Percentiles rank a stretch among this genome's conserved stretches.
Evolutionary conservation across 2,888 invertebrate genomes (phyloP).

Genomic region (Ormia ochracea): DNA sequence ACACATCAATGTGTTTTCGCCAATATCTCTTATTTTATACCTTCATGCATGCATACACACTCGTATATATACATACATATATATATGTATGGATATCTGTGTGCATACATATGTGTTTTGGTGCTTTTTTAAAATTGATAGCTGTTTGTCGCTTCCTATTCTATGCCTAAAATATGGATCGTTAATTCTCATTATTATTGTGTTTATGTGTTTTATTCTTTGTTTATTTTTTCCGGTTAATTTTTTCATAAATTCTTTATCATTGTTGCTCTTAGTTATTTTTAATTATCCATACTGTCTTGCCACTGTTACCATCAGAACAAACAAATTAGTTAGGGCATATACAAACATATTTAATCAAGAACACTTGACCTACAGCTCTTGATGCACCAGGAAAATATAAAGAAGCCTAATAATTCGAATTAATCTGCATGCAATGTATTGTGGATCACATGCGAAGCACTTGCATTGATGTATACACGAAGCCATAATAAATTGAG

Average conservation of each 20-base stretch:
- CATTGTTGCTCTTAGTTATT: constrained; percentile 3
- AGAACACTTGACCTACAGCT: constrained; percentile 59
- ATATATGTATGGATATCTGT: too few relatives aligned
- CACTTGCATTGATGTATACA: constrained; percentile 36
- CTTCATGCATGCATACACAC: too few relatives aligned
- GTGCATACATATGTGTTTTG: neutral
- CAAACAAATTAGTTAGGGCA: constrained; percentile 48
- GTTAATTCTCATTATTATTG: constrained; percentile 46
- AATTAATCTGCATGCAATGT: constrained; percentile 24
- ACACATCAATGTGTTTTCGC: neutral
- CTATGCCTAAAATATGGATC: constrained; percentile 55
- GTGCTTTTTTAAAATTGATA: constrained; percentile 11
- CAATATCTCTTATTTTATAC: neutral
- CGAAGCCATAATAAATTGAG: constrained; percentile 56
- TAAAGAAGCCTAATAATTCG: constrained; percentile 51
- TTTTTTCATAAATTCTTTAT: constrained; percentile 14
- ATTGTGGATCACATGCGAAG: constrained; percentile 34
- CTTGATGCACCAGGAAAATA: constrained; percentile 29
- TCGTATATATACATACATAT: too few relatives aligned
- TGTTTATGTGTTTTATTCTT: neutral
- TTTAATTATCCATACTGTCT: constrained; percentile 30
- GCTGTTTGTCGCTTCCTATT: constrained; percentile 44
- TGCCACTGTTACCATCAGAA: constrained; percentile 39
- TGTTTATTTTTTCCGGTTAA: constrained; percentile 36
- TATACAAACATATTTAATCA: constrained; percentile 51